Evolutionary conservation across 2,888 invertebrate species (phyloP), one percentile per base, ranked within the genome.

Genomic region (Chaitophorus viminalis): DNA sequence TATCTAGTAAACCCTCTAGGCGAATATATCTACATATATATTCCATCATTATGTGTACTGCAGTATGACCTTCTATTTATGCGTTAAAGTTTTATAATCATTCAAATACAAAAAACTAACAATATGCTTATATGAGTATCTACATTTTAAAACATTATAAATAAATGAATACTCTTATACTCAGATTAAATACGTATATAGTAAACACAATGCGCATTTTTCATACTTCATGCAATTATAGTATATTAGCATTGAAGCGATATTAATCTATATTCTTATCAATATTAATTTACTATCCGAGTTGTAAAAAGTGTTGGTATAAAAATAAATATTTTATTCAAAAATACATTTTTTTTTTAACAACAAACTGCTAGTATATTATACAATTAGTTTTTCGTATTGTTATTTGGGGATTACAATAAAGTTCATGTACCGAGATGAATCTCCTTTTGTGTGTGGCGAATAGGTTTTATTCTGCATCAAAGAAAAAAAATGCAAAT

Each of bases 351-450:
- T 29, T 33, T 81, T 70, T 46, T 81, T 81, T 8, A 29, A 36
- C 54, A 54, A n/a, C 54, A 17, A 83, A 74, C 74, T 11, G 46
- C n/a, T 72, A 33, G 33, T 54, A 18, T 39, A 31, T n/a, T n/a
- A n/a, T 84, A 46, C 60, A 78, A 84, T 75, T 84, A 84, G 83
- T 84, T 84, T 84, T 82, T 70, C 33, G 74, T 65, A 83, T 83
- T 83, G 83, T 83, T 83, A 60, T 52, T 17, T 36, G 72, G 77
- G 74, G 52, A 82, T 70, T 60, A 77, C 76, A 85, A 86, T 54
- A 79, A 78, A 78, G 60, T 54, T 72, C 70, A 11, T 54, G 39
- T 29, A 52, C 31, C 36, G 68, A 79, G 86, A 60, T 54, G 86
- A 33, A 79, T 86, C 86, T 79, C 54, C 79, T 86, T 72, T 86